These are phyloP conservation scores for Erythrolamprus reginae DNA, from an alignment of 2,113 vertebrate species.

Conservation along the genomic window DNA sequence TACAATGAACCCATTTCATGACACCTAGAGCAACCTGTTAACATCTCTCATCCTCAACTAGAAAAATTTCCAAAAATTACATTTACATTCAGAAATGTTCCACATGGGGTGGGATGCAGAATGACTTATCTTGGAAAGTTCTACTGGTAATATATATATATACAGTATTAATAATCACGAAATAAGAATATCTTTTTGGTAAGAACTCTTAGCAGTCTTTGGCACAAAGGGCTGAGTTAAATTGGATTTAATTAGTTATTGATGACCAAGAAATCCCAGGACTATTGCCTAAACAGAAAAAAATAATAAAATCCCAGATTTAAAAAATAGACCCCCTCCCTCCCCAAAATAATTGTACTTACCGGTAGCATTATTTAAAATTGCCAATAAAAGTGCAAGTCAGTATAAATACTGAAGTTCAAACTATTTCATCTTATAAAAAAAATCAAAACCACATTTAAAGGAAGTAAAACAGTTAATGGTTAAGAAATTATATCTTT, in stretches of 20 bases:
- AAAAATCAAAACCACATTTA: not conserved
- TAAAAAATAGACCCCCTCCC: not conserved
- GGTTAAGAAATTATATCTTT: slow-evolving; percentile 21
- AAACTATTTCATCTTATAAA: not conserved
- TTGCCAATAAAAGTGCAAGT: not conserved
- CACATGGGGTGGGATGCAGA: not conserved
- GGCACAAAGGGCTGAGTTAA: not conserved
- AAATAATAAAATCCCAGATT: not conserved
- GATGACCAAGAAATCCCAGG: not conserved
- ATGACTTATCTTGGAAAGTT: not conserved
- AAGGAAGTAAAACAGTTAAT: not conserved
- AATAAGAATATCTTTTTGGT: not conserved
- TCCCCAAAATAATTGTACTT: not conserved
- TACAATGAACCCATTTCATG: not conserved
- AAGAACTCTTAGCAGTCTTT: not conserved
- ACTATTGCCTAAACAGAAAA: not conserved
- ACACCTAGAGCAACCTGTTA: not conserved
- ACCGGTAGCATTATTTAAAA: not conserved
- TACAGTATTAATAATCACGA: not conserved
- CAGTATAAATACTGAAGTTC: not conserved
- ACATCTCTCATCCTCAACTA: not conserved
- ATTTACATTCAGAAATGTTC: not conserved
- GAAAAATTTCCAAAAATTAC: not conserved
- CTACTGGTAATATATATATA: not conserved
- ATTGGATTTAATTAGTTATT: not conserved